These are phyloP conservation scores for Myodes glareolus DNA, from an alignment of 2,113 vertebrate species.

Conservation along the genomic window DNA sequence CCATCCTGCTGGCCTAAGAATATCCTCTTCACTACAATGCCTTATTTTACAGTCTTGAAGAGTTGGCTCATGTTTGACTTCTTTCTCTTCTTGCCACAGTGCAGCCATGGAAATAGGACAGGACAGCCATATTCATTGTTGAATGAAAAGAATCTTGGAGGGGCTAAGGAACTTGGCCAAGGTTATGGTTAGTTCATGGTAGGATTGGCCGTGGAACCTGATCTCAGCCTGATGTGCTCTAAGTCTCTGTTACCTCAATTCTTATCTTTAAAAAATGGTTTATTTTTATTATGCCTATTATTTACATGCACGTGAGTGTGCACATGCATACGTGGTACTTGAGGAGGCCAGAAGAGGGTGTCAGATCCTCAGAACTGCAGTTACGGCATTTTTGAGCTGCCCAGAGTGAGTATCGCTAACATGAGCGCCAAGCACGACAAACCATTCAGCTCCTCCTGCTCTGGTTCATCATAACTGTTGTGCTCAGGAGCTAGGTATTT, in stretches of 20 bases:
- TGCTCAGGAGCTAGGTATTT: background rate
- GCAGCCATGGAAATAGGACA: background rate
- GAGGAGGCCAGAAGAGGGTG: background rate
- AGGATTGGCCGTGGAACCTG: background rate
- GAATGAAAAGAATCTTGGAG: background rate
- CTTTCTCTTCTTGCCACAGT: background rate
- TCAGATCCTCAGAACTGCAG: background rate
- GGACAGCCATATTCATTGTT: background rate
- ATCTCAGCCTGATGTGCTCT: background rate
- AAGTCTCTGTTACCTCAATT: too few species aligned
- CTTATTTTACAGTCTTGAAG: background rate
- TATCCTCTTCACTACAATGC: background rate
- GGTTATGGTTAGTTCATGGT: background rate
- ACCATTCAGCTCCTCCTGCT: background rate
- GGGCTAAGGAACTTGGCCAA: background rate
- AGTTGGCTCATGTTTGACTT: background rate
- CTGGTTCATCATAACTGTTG: background rate
- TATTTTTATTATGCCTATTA: background rate
- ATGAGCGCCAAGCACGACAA: background rate
- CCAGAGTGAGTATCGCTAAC: background rate
- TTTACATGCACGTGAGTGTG: background rate
- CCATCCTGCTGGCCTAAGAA: background rate
- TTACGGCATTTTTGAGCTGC: background rate
- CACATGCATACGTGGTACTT: background rate
- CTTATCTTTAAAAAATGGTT: background rate